These are phyloP conservation scores for Oreotrochilus melanogaster DNA, from an alignment of 2,113 vertebrate genomes.

Conservation along the genomic window DNA sequence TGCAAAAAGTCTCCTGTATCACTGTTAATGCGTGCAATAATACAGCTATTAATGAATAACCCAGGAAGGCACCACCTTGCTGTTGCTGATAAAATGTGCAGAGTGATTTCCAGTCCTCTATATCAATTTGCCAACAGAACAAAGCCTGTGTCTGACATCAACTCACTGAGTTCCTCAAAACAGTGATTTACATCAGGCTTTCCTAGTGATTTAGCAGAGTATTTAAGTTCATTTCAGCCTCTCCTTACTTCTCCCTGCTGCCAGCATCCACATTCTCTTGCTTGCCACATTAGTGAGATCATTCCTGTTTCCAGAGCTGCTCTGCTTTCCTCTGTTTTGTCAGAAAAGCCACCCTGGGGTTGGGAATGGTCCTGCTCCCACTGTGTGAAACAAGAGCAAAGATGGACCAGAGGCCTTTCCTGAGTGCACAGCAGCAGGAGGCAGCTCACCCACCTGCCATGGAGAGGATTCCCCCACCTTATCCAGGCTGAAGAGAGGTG, in stretches of 20 bases:
- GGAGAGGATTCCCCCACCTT: not conserved
- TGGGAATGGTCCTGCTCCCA: not conserved
- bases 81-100: not conserved
- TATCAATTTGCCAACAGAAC: not conserved
- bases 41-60: not conserved
- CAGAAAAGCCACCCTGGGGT: not conserved
- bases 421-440: accelerated
- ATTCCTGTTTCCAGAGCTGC: not conserved
- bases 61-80: not conserved
- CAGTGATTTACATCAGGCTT: not conserved
- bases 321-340: not conserved
- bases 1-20: not conserved
- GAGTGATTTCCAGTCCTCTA: not conserved
- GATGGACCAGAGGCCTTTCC: not conserved
- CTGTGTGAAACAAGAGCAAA: not conserved
- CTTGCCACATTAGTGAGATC: accelerated
- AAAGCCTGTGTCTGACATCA: not conserved
- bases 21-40: not conserved
- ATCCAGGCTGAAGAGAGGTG: not conserved
- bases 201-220: not conserved
- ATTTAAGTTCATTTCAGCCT: not conserved
- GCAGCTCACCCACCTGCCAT: not conserved
- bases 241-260: not conserved
- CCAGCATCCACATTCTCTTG: not conserved
- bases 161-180: not conserved